Evolutionary conservation across 2,113 vertebrate genomes (phyloP).

Genomic region (Bubo blakistoni): DNA sequence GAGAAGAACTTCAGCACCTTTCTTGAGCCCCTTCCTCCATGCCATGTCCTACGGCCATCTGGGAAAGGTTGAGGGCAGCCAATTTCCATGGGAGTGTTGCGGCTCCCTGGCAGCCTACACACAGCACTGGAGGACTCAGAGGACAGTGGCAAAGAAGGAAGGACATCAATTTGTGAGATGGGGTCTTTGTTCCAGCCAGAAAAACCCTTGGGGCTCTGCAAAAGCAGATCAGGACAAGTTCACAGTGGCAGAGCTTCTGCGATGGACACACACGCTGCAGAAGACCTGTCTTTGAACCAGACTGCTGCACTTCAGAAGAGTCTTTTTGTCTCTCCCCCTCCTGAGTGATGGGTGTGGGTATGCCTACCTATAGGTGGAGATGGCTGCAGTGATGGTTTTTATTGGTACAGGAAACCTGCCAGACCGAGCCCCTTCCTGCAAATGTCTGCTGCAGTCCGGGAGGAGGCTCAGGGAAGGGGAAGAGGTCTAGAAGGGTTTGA

Average conservation of each 20-base stretch:
- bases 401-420: not conserved
- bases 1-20: not conserved
- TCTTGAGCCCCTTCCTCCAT: not conserved
- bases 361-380: accelerated
- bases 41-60: not conserved
- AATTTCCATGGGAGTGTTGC: not conserved
- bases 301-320: not conserved
- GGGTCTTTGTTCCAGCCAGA: not conserved
- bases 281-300: not conserved
- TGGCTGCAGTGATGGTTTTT: not conserved
- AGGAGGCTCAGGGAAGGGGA: not conserved
- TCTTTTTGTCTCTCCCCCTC: not conserved
- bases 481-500: not conserved
- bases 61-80: not conserved
- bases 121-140: not conserved
- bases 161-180: not conserved
- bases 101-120: not conserved
- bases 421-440: not conserved
- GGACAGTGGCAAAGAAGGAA: not conserved
- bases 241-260: not conserved
- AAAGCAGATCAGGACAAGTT: not conserved
- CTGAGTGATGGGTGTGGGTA: accelerated
- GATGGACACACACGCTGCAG: not conserved
- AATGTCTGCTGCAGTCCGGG: not conserved
- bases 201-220: not conserved